A percentile compares a stretch with the other conserved stretches of the same genome.
phyloP scores from a whole-genome alignment of 2,888 invertebrate species.

The Drosophila kuntzei region DNA sequence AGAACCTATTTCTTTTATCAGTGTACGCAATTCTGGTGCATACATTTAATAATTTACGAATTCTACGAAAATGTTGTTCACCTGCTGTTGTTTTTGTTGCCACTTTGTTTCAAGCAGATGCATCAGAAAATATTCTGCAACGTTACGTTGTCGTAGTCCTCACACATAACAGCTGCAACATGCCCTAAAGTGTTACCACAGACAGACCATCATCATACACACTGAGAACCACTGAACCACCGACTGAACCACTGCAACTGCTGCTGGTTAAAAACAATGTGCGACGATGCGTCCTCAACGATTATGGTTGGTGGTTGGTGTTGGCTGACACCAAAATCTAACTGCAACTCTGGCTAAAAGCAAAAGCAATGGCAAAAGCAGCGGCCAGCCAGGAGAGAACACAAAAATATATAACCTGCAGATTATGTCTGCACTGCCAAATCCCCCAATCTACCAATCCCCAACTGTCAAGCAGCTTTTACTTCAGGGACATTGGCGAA shows the following conservation, averaged over 20 bases:
- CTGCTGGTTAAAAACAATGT: constrained; percentile 35
- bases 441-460: constrained; percentile 52
- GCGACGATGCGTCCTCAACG: constrained; percentile 54
- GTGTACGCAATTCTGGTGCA: too few species aligned
- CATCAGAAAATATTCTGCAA: constrained; percentile 12
- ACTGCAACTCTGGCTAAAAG: constrained; percentile 27
- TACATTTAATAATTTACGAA: too few species aligned
- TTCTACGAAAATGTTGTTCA: constrained; percentile 1
- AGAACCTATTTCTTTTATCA: too few species aligned
- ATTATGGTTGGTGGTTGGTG: constrained; percentile 55
- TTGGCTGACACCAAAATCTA: constrained; percentile 37
- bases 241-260: constrained; percentile 3
- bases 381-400: constrained; percentile 5
- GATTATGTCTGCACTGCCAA: constrained; percentile 69
- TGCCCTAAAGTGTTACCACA: constrained; percentile 19
- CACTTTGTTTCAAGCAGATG: constrained; percentile 24
- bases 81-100: constrained; percentile 12
- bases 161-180: constrained; percentile 21
- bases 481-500: constrained; percentile 45
- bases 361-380: constrained; percentile 4
- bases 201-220: constrained; percentile 4
- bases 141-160: background rate
- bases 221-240: constrained; percentile 3
- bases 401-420: constrained; percentile 44
- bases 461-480: constrained; percentile 64